Base-by-base conservation (phyloP, 2,888 invertebrate genomes). In the Hofmannophila pseudospretella region DNA sequence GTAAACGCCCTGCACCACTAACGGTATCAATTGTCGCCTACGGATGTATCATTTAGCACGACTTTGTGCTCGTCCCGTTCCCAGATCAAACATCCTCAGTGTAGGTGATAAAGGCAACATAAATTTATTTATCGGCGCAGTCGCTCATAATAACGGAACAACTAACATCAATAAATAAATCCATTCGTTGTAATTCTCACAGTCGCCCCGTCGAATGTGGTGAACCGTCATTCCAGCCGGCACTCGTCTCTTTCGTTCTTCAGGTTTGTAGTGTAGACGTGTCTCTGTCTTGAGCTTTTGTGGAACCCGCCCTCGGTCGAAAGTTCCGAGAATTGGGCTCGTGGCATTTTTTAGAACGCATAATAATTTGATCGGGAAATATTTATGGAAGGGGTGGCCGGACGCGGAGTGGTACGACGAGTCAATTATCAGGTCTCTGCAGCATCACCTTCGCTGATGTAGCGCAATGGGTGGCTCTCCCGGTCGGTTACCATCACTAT, bases 301-400 rank as follows among this genome's bases (percentile, higher is more conserved):
- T 74, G 54, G 63, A 78, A 78, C 84, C 82, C 82, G 81, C 82
- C 80, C 79, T 72, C 62, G 69, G 68, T 61, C 54, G 67, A 52
- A 52, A 64, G 59, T 84, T 85, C 85, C 65, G 54, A 71, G 85
- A 85, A 85, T 71, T 54, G 73, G 66, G 66, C 77, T 81, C 72
- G 75, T 79, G 76, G 81, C 73, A 76, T 80, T 84, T 85, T 85
- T 86, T 82, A 74, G 71, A 66, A 66, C 69, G 76, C 74, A 79
- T 81, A 78, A 82, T 84, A 84, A 85, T 85, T 85, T 82, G 81
- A 85, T 86, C 77, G 82, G 85, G 82, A 82, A 86, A 85, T 85
- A 85, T 85, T 85, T 84, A 82, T 84, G 79, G 82, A 82, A 80
- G 74, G 84, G 81, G 78, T 80, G 78, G 71, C 72, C 74, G 78